phyloP scores from a whole-genome alignment of 2,797 vertebrate genomes.

The Manis crassicaudata region DNA sequence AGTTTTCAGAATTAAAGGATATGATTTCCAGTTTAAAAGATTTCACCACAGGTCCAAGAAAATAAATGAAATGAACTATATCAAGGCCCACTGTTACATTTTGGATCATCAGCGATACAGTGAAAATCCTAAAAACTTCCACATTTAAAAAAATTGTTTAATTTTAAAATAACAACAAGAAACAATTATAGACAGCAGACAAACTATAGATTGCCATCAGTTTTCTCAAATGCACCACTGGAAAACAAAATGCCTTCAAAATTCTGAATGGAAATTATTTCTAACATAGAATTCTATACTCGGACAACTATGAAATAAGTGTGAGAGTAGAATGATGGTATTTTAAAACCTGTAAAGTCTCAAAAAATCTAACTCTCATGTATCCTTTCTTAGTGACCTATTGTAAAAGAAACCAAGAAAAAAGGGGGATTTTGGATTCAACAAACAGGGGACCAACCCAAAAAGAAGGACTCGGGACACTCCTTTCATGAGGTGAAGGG shows the following conservation, averaged over 20 bases:
- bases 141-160: neutral
- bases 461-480: neutral
- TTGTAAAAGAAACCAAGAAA: neutral
- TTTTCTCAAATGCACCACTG: neutral
- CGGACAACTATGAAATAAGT: neutral
- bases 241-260: neutral
- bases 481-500: neutral
- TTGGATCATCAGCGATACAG: neutral
- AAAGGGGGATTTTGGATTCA: neutral
- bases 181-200: neutral
- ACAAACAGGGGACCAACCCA: neutral
- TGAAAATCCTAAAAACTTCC: neutral
- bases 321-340: neutral
- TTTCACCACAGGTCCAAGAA: neutral
- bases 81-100: neutral
- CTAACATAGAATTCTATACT: neutral
- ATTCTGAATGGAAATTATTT: neutral
- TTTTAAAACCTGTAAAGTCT: neutral
- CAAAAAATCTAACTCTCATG: neutral
- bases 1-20: neutral
- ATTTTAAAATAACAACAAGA: constrained; percentile 19
- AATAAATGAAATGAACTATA: neutral
- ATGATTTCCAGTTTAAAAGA: neutral
- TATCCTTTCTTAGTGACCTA: neutral
- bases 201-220: neutral